A percentile compares a stretch with the other conserved stretches of the same genome.
These are phyloP conservation scores for Tapirus indicus DNA, from an alignment of 2,797 vertebrate genomes.

Conservation along the genomic window DNA sequence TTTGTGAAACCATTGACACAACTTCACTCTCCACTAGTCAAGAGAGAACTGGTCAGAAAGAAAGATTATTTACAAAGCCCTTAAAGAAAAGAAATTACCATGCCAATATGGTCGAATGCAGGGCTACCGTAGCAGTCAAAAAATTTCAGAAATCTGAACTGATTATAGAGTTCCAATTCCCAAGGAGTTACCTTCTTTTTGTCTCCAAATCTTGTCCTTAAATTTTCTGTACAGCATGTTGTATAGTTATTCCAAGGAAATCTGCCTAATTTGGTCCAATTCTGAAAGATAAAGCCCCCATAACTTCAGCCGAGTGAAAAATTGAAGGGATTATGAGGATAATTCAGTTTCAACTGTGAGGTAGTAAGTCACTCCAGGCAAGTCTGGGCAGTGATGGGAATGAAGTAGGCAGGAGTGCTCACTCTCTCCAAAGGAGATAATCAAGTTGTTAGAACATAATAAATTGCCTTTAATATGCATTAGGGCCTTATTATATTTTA, in stretches of 20 bases:
- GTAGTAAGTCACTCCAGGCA: background rate
- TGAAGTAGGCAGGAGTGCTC: background rate
- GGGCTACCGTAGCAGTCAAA: background rate
- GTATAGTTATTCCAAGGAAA: background rate
- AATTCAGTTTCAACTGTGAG: background rate
- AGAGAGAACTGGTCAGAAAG: background rate
- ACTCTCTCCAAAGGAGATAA: slow-evolving; percentile 25
- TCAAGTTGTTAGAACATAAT: slow-evolving; percentile 53
- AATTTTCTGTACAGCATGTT: background rate
- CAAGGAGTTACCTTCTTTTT: background rate
- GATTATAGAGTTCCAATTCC: background rate
- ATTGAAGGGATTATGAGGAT: background rate
- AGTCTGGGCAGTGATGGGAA: background rate
- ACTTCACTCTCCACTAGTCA: background rate
- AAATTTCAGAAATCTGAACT: background rate
- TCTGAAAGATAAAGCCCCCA: background rate
- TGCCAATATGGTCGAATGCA: background rate
- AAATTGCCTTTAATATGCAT: slow-evolving; percentile 49
- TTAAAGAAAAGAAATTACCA: background rate
- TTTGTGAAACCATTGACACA: background rate
- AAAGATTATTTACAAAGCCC: background rate
- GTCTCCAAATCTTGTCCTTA: background rate
- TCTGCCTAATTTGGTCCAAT: background rate
- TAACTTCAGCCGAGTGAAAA: background rate
- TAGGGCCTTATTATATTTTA: slow-evolving; percentile 54